phyloP scores from a whole-genome alignment of 2,888 invertebrate genomes.

The Chymomyza caudatula region DNA sequence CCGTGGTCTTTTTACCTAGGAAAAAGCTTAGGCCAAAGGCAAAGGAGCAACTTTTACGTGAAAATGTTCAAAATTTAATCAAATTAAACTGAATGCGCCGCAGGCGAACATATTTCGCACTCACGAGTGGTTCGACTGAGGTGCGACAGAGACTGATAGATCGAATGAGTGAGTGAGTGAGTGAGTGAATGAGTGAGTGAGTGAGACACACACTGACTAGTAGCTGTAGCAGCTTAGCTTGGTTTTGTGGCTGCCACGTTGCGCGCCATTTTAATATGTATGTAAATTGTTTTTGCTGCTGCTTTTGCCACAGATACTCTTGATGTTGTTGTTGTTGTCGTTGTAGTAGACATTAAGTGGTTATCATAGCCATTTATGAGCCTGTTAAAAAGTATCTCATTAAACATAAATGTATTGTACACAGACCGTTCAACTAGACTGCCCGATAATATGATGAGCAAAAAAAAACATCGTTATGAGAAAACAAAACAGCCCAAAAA shows the following conservation, averaged over 20 bases:
- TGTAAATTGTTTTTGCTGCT: conserved; percentile 70
- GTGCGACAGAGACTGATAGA: not conserved
- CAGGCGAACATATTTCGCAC: conserved; percentile 71
- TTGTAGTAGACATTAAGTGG: conserved; percentile 68
- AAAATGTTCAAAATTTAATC: conserved; percentile 75
- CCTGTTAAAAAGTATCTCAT: conserved; percentile 74
- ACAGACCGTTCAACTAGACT: conserved; percentile 24
- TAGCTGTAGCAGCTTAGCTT: conserved; percentile 18
- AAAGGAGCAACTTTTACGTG: conserved; percentile 73
- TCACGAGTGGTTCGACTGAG: conserved; percentile 36
- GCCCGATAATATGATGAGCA: conserved; percentile 5
- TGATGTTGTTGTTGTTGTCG: conserved; percentile 20
- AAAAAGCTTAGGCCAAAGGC: conserved; percentile 12
- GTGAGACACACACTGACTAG: not conserved
- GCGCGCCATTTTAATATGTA: conserved; percentile 72
- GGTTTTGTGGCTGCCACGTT: conserved; percentile 13
- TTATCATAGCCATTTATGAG: conserved; percentile 72
- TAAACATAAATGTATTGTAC: conserved; percentile 66
- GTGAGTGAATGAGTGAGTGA: not conserved
- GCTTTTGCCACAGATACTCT: conserved; percentile 6
- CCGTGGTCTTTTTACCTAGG: not conserved
- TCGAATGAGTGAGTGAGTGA: not conserved
- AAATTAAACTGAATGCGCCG: conserved; percentile 73
- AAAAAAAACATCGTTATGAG: not conserved
- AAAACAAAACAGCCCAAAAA: not conserved